A percentile compares a stretch with the other conserved stretches of the same genome.
These are phyloP conservation scores for Sturnus vulgaris DNA, from an alignment of 2,113 vertebrate genomes.

Conservation along the genomic window DNA sequence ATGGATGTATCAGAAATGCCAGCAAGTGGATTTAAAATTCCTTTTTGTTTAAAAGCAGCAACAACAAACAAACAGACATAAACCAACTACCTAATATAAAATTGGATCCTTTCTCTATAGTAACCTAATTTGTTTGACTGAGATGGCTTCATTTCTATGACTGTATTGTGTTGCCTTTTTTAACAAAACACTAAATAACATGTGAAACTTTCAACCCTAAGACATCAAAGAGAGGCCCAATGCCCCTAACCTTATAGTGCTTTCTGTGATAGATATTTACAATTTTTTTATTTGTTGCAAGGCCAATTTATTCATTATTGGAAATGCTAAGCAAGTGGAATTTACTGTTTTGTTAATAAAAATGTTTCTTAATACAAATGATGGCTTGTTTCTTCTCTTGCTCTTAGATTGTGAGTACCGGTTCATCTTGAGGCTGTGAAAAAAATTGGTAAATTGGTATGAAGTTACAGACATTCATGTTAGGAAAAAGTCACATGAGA, in stretches of 20 bases:
- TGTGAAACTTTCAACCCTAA: slow-evolving; percentile 77
- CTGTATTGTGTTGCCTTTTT: slow-evolving; percentile 82
- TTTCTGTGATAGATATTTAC: slow-evolving; percentile 84
- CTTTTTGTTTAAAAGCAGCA: slow-evolving; percentile 59
- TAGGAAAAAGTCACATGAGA: not conserved
- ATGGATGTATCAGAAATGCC: slow-evolving; percentile 69
- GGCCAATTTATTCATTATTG: slow-evolving; percentile 87
- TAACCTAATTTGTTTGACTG: slow-evolving; percentile 76
- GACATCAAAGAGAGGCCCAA: slow-evolving; percentile 70
- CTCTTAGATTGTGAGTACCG: not conserved
- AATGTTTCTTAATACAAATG: slow-evolving; percentile 86
- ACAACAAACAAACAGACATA: slow-evolving; percentile 35
- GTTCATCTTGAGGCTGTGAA: not conserved
- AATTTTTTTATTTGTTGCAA: slow-evolving; percentile 83
- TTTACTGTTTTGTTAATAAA: slow-evolving; percentile 90
- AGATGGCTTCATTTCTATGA: slow-evolving; percentile 79
- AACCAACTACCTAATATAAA: slow-evolving; percentile 72
- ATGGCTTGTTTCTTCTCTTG: slow-evolving; percentile 56
- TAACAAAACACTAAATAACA: slow-evolving; percentile 73
- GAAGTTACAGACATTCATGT: not conserved
- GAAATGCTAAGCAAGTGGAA: slow-evolving; percentile 90
- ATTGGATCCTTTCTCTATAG: slow-evolving; percentile 72
- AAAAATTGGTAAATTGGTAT: not conserved
- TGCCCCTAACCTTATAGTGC: slow-evolving; percentile 79
- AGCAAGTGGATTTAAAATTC: slow-evolving; percentile 63